Conservation (phyloP, 2,113 vertebrate species). For the Callospermophilus lateralis region DNA sequence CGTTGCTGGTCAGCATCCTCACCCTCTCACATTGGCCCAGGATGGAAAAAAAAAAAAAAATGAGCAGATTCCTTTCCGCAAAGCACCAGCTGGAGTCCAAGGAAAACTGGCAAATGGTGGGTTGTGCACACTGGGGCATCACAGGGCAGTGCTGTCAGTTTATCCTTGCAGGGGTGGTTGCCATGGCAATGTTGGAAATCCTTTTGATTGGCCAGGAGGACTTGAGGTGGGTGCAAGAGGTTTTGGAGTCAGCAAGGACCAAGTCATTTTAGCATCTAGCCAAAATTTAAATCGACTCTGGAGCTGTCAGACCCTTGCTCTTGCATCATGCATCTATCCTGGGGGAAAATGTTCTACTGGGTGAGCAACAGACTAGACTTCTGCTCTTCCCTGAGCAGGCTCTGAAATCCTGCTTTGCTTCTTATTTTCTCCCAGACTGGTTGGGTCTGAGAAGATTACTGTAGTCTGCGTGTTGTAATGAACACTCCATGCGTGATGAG, state of each 20-base stretch:
- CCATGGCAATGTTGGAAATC: not conserved
- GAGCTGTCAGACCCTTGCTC: not conserved
- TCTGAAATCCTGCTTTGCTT: not conserved
- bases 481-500: not conserved
- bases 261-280: not conserved
- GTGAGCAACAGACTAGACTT: not conserved
- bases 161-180: not conserved
- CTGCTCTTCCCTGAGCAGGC: not conserved
- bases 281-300: not conserved
- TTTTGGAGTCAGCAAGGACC: not conserved
- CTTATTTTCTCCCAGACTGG: no score
- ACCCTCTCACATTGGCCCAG: not conserved
- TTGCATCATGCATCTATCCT: not conserved
- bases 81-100: not conserved
- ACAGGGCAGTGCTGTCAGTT: not conserved
- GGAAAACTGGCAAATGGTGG: not conserved
- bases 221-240: not conserved
- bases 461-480: no score
- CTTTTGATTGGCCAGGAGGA: not conserved
- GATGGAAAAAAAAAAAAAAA: not conserved
- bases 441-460: not conserved
- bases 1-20: accelerated
- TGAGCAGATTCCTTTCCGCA: not conserved
- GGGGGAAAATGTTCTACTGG: not conserved
- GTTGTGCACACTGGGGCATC: not conserved